Evolutionary conservation across 2,888 invertebrate genomes (phyloP), one percentile per base, ranked within the genome.

Genomic region (Balanococcus diminutus): DNA sequence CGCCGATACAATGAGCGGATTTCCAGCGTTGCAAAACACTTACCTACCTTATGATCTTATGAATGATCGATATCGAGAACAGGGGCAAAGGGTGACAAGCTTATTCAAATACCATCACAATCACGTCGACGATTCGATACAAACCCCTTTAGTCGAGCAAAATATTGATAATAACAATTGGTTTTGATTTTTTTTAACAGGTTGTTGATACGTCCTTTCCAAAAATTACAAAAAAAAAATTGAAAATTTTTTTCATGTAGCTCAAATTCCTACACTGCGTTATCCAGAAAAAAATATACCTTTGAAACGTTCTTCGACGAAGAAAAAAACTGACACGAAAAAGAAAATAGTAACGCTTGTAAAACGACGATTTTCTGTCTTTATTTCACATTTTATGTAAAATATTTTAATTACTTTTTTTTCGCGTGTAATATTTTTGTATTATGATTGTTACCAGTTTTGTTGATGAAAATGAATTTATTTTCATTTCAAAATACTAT

Each of bases 391-490:
- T 75, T 67, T 32, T 28, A 61, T 83, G 83, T 83, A 83, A 83
- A 14, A 83, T 83, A 67, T 67, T 61, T 83, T 83, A 67, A 82
- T 32, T 61, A 19, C 9, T 39, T 46, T 75, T 75, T 51, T 51
- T 51, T 51, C 19, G 51, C 61, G 67, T 56, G 36, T 83, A 56
- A 56, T 56, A 82, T 82, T 61, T 83, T 83, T 83, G 83, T 83
- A 83, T 56, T 83, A 83, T 83, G 83, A 83, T 83, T 83, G 83
- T 83, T 83, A 83, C 83, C 83, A 83, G 83, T 83, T 83, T 83
- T 83, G 56, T 56, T 83, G 56, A 83, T 67, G 83, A 83, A 67
- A 61, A 56, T 81, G 39, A 56, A 42, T 61, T 67, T 67, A 11
- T 36, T 67, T 67, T 32, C 28, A n/a, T 61, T 83, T 83, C 67